Percentiles rank a stretch among this genome's conserved stretches.
Conservation (phyloP, 2,888 invertebrate genomes). For the Agrotis clavis region DNA sequence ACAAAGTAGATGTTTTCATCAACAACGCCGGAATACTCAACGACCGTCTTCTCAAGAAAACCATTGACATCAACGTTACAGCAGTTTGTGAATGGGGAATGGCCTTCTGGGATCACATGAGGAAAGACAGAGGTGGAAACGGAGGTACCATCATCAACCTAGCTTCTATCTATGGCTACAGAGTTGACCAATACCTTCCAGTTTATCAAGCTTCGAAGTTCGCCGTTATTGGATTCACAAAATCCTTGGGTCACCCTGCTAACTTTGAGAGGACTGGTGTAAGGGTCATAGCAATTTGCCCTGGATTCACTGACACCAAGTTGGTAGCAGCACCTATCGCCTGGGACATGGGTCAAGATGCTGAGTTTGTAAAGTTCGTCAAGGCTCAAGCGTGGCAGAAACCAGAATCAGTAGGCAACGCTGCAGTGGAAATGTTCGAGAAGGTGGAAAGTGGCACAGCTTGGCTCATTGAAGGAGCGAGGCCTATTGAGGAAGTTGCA, state of each 20-base stretch:
- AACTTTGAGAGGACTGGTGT: slow-evolving; percentile 88
- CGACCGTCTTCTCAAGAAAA: slow-evolving; percentile 69
- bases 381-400: slow-evolving; percentile 73
- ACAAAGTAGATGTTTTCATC: slow-evolving; percentile 84
- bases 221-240: slow-evolving; percentile 89
- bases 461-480: slow-evolving; percentile 88
- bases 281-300: slow-evolving; percentile 89
- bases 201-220: slow-evolving; percentile 92
- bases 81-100: slow-evolving; percentile 81
- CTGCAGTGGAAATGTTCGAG: slow-evolving; percentile 76
- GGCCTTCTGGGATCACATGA: slow-evolving; percentile 91
- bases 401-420: slow-evolving; percentile 75
- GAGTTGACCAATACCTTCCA: slow-evolving; percentile 87
- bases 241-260: slow-evolving; percentile 83
- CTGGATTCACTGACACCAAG: slow-evolving; percentile 88
- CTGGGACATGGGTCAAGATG: slow-evolving; percentile 62
- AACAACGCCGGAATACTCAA: slow-evolving; percentile 85
- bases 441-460: slow-evolving; percentile 88
- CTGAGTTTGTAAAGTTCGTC: slow-evolving; percentile 54
- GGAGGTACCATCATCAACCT: slow-evolving; percentile 93
- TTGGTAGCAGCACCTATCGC: slow-evolving; percentile 51
- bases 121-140: slow-evolving; percentile 88
- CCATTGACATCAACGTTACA: slow-evolving; percentile 80
- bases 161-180: slow-evolving; percentile 91
- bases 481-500: slow-evolving; percentile 78